Base-by-base conservation (phyloP, 2,797 vertebrate species). In the Microcaecilia unicolor region DNA sequence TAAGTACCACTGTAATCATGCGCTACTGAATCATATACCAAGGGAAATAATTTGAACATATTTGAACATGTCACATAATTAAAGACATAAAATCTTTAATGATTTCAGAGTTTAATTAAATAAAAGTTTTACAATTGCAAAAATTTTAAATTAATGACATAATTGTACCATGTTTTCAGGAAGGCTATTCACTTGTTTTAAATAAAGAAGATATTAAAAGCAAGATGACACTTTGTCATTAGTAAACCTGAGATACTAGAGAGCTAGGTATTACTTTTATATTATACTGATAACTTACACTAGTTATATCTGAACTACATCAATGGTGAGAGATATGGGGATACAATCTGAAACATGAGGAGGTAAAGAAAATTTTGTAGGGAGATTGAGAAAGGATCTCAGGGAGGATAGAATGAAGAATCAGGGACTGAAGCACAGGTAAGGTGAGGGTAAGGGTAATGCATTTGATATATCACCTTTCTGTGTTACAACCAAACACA, bases 261-360 rank as follows among this genome's bases (percentile, higher is more conserved):
- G n/a, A n/a, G 58, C 45, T 25, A 18, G 48, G 34, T 70, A 72
- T 62, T 72, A 52, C 55, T 48, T 70, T 49, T 58, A 61, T 39
- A 48, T 76, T 61, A 66, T 60, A 51, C 41, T 63, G 67, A 70
- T 41, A 54, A 67, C 37, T 58, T 58, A 63, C 48, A 66, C 57
- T 28, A 46, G 62, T 24, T n/a, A n/a, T n/a, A n/a, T n/a, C n/a
- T n/a, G n/a, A n/a, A n/a, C n/a, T n/a, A n/a, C n/a, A n/a, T n/a
- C n/a, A n/a, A n/a, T n/a, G n/a, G n/a, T n/a, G n/a, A n/a, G n/a
- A n/a, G n/a, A n/a, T n/a, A n/a, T n/a, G n/a, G n/a, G n/a, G n/a
- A n/a, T n/a, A n/a, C n/a, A n/a, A n/a, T n/a, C n/a, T n/a, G n/a
- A n/a, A n/a, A n/a, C n/a, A n/a, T n/a, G n/a, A n/a, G n/a, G n/a